A percentile compares a stretch with the other conserved stretches of the same genome.
phyloP scores from a whole-genome alignment of 2,113 vertebrate species.

The Leptocoma aspasia region DNA sequence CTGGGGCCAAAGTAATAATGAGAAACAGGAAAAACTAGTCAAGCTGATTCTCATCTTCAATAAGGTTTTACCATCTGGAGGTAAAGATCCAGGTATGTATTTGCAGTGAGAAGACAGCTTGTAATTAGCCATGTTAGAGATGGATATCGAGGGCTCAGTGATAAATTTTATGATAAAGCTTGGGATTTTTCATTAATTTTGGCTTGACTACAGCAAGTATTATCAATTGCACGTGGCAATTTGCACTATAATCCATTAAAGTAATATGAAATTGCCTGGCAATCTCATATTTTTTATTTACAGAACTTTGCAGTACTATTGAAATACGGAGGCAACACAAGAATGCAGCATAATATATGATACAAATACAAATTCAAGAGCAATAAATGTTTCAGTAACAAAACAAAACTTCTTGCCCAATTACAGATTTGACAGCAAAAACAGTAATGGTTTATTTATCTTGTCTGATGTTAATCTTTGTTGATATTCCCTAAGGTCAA shows the following conservation, averaged over 20 bases:
- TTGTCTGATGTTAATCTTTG: not conserved
- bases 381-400: not conserved
- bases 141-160: rapidly evolving
- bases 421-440: not conserved
- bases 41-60: not conserved
- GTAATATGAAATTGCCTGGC: not conserved
- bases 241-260: not conserved
- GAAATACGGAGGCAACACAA: not conserved
- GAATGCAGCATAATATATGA: not conserved
- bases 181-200: not conserved
- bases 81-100: not conserved
- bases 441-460: not conserved
- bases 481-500: not conserved
- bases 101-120: not conserved
- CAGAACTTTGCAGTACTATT: not conserved
- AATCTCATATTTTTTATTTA: not conserved
- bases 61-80: not conserved
- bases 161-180: not conserved
- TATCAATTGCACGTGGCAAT: not conserved
- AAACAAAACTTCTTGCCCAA: not conserved
- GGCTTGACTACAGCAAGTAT: not conserved
- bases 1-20: too few relatives aligned
- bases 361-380: not conserved
- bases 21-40: not conserved
- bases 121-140: not conserved